phyloP scores from a whole-genome alignment of 2,888 invertebrate genomes.

The Argyresthia albistria region DNA sequence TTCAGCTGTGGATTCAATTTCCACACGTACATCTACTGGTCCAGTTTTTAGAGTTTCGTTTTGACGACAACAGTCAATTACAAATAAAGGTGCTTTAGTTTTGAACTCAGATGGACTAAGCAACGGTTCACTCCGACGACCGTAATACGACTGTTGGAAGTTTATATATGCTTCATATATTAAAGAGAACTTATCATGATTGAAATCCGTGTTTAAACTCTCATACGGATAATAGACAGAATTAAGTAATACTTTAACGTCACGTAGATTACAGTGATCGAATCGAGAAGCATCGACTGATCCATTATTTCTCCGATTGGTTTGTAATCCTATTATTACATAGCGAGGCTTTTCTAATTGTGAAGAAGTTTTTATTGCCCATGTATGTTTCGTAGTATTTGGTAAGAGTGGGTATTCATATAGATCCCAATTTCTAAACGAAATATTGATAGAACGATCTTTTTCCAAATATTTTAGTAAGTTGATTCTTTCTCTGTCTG shows the following conservation, averaged over 20 bases:
- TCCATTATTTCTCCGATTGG: conserved; percentile 23
- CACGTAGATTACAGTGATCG: conserved; percentile 17
- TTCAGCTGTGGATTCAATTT: conserved; percentile 17
- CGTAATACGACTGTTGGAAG: conserved; percentile 10
- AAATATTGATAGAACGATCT: conserved; percentile 16
- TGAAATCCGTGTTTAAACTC: conserved; percentile 3
- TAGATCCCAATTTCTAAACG: conserved; percentile 32
- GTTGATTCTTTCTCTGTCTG: conserved; percentile 9
- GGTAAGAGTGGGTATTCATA: conserved; percentile 32
- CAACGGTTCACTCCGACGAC: conserved; percentile 8
- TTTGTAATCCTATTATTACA: conserved; percentile 35
- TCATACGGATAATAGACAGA: conserved; percentile 9
- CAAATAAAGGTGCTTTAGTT: conserved; percentile 16
- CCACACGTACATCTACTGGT: conserved; percentile 19
- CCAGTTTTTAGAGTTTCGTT: conserved; percentile 18
- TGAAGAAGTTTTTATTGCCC: conserved; percentile 26
- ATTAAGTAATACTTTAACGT: conserved; percentile 8
- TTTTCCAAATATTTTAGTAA: conserved; percentile 16
- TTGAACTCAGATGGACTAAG: conserved; percentile 13
- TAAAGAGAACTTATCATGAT: conserved; percentile 1
- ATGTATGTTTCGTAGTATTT: conserved; percentile 21
- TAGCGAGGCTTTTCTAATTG: conserved; percentile 34
- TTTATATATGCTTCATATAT: conserved; percentile 8
- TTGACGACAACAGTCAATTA: conserved; percentile 21
- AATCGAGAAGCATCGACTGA: conserved; percentile 14